Percentiles rank a stretch among this genome's conserved stretches.
These are phyloP conservation scores for Lamproptera curius DNA, from an alignment of 2,888 invertebrate species.

Conservation along the genomic window DNA sequence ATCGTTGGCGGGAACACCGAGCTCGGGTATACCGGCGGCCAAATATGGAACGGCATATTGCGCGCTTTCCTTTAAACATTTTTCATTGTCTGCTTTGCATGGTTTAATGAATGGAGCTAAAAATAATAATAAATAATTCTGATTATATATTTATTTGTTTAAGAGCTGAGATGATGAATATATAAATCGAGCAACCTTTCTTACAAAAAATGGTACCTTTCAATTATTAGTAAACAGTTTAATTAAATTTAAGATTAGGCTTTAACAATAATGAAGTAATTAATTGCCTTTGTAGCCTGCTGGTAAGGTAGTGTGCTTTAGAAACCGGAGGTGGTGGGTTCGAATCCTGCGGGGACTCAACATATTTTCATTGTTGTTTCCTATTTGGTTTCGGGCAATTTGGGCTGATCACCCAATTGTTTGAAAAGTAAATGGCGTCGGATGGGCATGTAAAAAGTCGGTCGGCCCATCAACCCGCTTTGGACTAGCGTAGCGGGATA, in stretches of 20 bases:
- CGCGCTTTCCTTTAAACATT: constrained; percentile 32
- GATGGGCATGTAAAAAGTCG: too few relatives aligned
- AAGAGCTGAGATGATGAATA: neutral
- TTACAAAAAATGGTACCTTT: neutral
- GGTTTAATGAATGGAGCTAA: constrained; percentile 37
- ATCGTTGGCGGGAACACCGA: constrained; percentile 29
- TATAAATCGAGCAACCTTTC: neutral
- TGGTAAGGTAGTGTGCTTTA: too few relatives aligned
- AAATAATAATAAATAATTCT: constrained; percentile 1
- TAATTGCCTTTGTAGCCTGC: too few relatives aligned
- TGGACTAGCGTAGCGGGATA: too few relatives aligned
- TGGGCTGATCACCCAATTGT: too few relatives aligned
- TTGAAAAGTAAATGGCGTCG: too few relatives aligned
- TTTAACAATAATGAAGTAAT: neutral
- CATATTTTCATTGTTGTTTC: too few relatives aligned
- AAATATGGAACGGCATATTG: constrained; percentile 30
- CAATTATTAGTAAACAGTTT: neutral
- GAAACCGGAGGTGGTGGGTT: too few relatives aligned
- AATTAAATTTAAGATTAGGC: neutral
- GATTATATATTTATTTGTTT: neutral
- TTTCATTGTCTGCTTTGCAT: constrained; percentile 32
- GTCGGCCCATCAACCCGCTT: too few relatives aligned
- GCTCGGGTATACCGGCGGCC: constrained; percentile 28
- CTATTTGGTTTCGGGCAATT: too few relatives aligned
- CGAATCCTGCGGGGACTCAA: too few relatives aligned